These are phyloP conservation scores for Benitochromis conjunctus DNA, from an alignment of 2,113 vertebrate species.

Conservation along the genomic window DNA sequence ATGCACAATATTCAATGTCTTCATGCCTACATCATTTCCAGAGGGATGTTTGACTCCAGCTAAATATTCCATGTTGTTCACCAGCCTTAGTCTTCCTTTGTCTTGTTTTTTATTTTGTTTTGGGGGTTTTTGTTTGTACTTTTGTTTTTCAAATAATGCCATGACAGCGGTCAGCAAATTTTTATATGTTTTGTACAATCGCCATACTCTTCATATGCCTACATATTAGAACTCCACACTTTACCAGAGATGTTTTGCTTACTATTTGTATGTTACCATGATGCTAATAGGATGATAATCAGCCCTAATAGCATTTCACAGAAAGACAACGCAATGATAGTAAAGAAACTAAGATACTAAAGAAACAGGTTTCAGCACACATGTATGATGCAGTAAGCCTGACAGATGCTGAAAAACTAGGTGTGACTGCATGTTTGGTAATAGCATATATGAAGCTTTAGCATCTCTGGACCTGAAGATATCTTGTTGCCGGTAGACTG, in stretches of 20 bases:
- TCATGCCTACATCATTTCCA: not conserved
- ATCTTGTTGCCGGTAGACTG: not conserved
- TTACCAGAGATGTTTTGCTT: too few relatives aligned
- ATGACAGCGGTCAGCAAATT: not conserved
- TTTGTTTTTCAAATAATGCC: not conserved
- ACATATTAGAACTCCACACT: too few relatives aligned
- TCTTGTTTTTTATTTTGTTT: not conserved
- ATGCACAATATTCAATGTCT: not conserved
- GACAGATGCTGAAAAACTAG: not conserved
- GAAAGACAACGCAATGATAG: not conserved
- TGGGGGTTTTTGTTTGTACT: too few relatives aligned
- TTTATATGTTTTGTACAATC: too few relatives aligned
- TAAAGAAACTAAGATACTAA: not conserved
- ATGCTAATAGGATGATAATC: too few relatives aligned
- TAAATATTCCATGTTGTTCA: not conserved
- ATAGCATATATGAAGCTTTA: not conserved
- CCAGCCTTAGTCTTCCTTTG: not conserved
- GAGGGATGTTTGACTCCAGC: not conserved
- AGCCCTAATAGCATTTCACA: too few relatives aligned
- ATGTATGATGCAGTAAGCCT: not conserved
- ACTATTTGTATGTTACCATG: too few relatives aligned
- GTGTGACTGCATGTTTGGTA: not conserved
- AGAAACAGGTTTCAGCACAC: not conserved
- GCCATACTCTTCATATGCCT: too few relatives aligned
- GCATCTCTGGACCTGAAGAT: not conserved